Evolutionary conservation across 1,140 invertebrate genomes (phyloP).

Genomic region (Drosophila insularis): DNA sequence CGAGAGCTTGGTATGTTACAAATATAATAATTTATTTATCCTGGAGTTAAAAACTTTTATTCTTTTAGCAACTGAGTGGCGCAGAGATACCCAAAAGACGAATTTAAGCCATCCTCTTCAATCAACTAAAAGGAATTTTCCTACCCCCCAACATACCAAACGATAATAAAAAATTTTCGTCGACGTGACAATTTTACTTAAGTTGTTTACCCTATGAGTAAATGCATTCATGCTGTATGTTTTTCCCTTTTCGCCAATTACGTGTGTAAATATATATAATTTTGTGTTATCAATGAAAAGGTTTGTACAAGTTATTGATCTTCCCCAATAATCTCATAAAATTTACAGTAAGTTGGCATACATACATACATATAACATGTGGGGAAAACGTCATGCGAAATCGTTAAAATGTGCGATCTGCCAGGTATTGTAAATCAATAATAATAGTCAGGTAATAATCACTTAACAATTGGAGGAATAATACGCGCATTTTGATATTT

Average conservation of each 20-base stretch:
- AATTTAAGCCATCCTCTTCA: not conserved
- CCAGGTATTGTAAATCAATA: no score
- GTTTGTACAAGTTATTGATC: not conserved
- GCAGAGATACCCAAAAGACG: not conserved
- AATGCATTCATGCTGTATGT: not conserved
- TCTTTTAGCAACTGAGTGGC: not conserved
- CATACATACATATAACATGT: not conserved
- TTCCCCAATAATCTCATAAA: not conserved
- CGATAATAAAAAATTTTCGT: not conserved
- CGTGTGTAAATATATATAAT: not conserved
- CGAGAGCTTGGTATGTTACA: conserved; percentile 18
- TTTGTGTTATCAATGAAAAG: not conserved
- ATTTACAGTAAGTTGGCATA: not conserved
- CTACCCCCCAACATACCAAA: not conserved
- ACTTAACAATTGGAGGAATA: no score
- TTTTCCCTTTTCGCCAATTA: not conserved
- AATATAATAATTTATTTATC: not conserved
- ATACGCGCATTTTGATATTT: no score
- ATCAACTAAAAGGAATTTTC: not conserved
- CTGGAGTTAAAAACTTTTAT: not conserved
- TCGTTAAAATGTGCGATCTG: no score
- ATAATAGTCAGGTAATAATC: no score
- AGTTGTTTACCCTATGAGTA: not conserved
- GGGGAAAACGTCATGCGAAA: not conserved
- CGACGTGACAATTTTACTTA: not conserved